A percentile compares a stretch with the other conserved stretches of the same genome.
phyloP scores from a whole-genome alignment of 1,140 invertebrate species.

The Xylocopa sonorina region DNA sequence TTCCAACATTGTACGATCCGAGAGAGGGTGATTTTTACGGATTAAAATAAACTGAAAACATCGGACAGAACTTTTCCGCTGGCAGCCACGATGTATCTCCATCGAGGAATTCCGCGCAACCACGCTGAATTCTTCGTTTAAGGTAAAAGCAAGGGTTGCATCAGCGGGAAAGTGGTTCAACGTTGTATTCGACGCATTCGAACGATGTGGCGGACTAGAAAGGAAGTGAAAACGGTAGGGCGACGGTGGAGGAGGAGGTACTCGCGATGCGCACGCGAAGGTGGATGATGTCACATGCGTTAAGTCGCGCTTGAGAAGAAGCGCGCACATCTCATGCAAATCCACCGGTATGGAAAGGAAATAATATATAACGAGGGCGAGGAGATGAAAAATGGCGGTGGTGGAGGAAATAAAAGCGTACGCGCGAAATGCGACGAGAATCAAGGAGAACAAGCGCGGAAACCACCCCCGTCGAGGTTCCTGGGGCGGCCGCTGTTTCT shows the following conservation, averaged over 20 bases:
- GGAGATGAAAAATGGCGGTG: slow-evolving; percentile 5
- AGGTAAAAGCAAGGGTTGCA: no score
- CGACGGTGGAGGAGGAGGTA: slow-evolving; percentile 45
- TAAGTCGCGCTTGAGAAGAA: slow-evolving; percentile 57
- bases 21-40: no score
- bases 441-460: not conserved
- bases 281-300: slow-evolving; percentile 59
- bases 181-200: no score
- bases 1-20: no score
- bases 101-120: no score
- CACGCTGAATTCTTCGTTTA: no score
- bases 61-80: no score
- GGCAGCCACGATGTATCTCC: no score
- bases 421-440: not conserved
- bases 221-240: no score
- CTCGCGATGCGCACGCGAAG: slow-evolving; percentile 54
- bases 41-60: no score
- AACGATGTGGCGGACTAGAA: slow-evolving; percentile 21
- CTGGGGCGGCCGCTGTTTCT: not conserved
- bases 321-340: slow-evolving; percentile 50
- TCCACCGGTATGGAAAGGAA: slow-evolving; percentile 46
- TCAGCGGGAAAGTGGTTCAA: no score
- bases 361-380: slow-evolving; percentile 49
- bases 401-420: not conserved
- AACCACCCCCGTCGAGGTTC: not conserved